Conservation (phyloP, 37 sponge, comb jelly and placozoan genomes). For the Mnemiopsis leidyi region DNA sequence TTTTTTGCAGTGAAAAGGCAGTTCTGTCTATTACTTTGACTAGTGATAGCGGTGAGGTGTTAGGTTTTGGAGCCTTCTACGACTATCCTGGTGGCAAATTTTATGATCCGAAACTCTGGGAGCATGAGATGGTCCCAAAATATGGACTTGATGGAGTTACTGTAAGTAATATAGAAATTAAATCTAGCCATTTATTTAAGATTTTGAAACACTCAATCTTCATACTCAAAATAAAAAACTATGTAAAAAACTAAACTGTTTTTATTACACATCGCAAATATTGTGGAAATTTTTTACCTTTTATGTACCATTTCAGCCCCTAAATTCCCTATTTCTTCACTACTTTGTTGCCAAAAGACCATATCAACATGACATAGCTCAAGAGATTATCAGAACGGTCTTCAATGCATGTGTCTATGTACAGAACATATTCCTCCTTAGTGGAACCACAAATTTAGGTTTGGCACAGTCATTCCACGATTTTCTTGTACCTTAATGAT, state of each 20-base stretch:
- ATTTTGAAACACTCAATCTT: no score
- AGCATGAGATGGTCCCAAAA: constrained; percentile 69
- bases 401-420: constrained; percentile 59
- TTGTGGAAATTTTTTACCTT: no score
- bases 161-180: constrained; percentile 66
- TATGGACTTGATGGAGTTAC: constrained; percentile 66
- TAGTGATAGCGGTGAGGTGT: constrained; percentile 66
- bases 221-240: no score
- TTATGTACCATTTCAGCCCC: constrained; percentile 81
- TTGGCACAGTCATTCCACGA: no score
- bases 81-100: constrained; percentile 71
- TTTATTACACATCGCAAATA: no score
- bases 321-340: constrained; percentile 85
- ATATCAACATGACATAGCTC: constrained; percentile 55
- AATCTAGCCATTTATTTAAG: not conserved
- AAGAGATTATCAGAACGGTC: constrained; percentile 52
- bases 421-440: constrained; percentile 20
- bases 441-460: constrained; percentile 49
- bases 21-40: constrained; percentile 80
- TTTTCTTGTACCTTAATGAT: no score
- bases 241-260: no score
- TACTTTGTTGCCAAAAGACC: constrained; percentile 76
- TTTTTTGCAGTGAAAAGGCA: constrained; percentile 89
- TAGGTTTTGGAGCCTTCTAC: constrained; percentile 76
- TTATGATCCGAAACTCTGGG: constrained; percentile 72